Evolutionary conservation across 2,797 vertebrate genomes (phyloP).

Genomic region (Urosaurus nigricauda): DNA sequence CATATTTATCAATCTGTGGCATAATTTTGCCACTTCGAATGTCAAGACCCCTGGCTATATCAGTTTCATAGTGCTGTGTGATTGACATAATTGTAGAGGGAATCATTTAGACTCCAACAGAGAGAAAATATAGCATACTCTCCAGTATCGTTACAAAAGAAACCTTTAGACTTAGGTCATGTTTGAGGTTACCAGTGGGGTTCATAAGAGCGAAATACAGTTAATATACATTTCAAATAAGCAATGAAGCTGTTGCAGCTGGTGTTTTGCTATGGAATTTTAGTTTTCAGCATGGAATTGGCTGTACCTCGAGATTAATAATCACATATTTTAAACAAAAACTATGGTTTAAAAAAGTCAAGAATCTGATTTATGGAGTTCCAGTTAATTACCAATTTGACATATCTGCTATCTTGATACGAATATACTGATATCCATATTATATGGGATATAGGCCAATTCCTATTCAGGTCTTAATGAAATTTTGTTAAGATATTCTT

Average conservation of each 20-base stretch:
- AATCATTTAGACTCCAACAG: constrained; percentile 55
- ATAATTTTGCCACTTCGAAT: neutral
- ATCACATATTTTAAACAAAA: constrained; percentile 41
- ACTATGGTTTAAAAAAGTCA: neutral
- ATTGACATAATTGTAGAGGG: constrained; percentile 53
- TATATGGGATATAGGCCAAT: constrained; percentile 42
- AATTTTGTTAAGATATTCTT: constrained; percentile 61
- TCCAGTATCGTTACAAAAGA: constrained; percentile 54
- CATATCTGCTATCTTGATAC: constrained; percentile 51
- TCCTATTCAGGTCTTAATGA: constrained; percentile 51
- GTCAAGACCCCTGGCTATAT: constrained; percentile 28
- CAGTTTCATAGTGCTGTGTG: constrained; percentile 35
- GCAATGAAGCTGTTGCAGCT: constrained; percentile 65
- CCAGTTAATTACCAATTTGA: constrained; percentile 42
- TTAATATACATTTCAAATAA: constrained; percentile 18
- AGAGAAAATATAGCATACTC: constrained; percentile 60
- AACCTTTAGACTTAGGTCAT: constrained; percentile 58
- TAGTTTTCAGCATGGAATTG: constrained; percentile 49
- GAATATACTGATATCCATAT: constrained; percentile 46
- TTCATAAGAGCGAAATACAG: neutral
- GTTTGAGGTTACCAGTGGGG: constrained; percentile 52
- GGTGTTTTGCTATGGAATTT: constrained; percentile 57
- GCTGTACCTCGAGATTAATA: constrained; percentile 69
- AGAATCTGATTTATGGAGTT: constrained; percentile 47
- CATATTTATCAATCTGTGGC: constrained; percentile 22